Evolutionary conservation across 2,888 invertebrate genomes (phyloP), one percentile per base, ranked within the genome.

Genomic region (Amphipoea lucens): DNA sequence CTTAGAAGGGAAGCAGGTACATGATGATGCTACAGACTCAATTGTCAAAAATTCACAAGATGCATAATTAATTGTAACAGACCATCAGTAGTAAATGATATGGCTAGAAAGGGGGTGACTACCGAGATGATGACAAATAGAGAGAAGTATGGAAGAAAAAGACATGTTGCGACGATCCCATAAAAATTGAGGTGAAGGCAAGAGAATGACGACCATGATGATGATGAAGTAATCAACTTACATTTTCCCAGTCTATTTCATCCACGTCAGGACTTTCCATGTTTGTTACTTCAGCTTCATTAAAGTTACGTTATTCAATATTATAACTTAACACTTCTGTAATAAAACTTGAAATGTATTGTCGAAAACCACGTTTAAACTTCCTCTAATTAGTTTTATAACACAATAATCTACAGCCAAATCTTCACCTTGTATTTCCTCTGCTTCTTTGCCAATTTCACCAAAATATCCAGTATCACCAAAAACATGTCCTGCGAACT

Each of bases 221-320:
- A 17, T 23, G 5, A 40, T 11, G 9, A n/a, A n/a, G 12, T 63
- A 63, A 54, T 0, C 0, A 14, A 87, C 95, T 94, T 78, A 95
- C 95, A 76, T 92, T 92, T 68, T 92, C 91, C 76, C 92, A 90
- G 76, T 95, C 94, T 78, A 85, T 86, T 20, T 82, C 86, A 51
- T 91, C 90, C 63, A 77, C 81, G 0, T 90, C 88, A 17, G 86
- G 82, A 42, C 89, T 88, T 9, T 89, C 91, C 85, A 89, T 87
- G 62, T 88, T 73, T 20, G 36, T n/a, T 63, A 40, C 12, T 73
- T 45, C 9, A 73, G 0, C 57, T 66, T 29, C 29, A 76, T 75
- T 42, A 2, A 69, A n/a, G n/a, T 12, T 17, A 9, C 42, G 12
- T 45, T 6, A 54, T 65, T 73, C 9, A 74, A 70, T 73, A 23